These are phyloP conservation scores for Mola mola DNA, from an alignment of 2,113 vertebrate genomes.

Conservation along the genomic window DNA sequence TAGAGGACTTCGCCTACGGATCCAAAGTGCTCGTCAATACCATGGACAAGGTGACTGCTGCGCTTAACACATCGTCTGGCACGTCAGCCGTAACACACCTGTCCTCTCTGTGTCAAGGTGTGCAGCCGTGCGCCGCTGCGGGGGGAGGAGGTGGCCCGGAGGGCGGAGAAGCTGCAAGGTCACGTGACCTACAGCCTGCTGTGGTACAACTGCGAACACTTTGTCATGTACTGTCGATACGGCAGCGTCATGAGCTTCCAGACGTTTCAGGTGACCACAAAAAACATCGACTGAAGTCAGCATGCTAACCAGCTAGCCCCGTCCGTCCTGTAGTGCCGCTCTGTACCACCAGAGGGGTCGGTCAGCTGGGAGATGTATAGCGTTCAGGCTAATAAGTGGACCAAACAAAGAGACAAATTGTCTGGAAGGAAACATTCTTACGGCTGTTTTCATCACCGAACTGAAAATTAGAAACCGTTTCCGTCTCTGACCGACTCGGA, in stretches of 20 bases:
- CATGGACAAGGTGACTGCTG: constrained; percentile 78
- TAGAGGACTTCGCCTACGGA: constrained; percentile 94
- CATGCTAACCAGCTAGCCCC: too few relatives aligned
- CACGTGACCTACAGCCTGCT: constrained; percentile 88
- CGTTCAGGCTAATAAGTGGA: too few relatives aligned
- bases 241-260: constrained; percentile 87
- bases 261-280: constrained; percentile 89
- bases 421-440: too few relatives aligned
- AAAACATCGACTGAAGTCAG: too few relatives aligned
- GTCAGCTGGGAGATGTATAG: too few relatives aligned
- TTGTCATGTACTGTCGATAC: constrained; percentile 92
- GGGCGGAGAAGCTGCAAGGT: constrained; percentile 88
- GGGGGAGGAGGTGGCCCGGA: constrained; percentile 84
- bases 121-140: constrained; percentile 80
- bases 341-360: too few relatives aligned
- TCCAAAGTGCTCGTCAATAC: constrained; percentile 86
- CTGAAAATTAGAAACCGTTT: too few relatives aligned
- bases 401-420: too few relatives aligned
- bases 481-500: too few relatives aligned
- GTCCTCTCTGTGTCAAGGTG: constrained; percentile 42
- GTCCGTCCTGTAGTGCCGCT: too few relatives aligned
- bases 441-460: too few relatives aligned
- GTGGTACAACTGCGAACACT: constrained; percentile 98
- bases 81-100: too few relatives aligned
- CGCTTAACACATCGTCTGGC: neutral